Evolutionary conservation across 2,113 vertebrate genomes (phyloP), one percentile per base, ranked within the genome.

Genomic region (Pandion haliaetus): DNA sequence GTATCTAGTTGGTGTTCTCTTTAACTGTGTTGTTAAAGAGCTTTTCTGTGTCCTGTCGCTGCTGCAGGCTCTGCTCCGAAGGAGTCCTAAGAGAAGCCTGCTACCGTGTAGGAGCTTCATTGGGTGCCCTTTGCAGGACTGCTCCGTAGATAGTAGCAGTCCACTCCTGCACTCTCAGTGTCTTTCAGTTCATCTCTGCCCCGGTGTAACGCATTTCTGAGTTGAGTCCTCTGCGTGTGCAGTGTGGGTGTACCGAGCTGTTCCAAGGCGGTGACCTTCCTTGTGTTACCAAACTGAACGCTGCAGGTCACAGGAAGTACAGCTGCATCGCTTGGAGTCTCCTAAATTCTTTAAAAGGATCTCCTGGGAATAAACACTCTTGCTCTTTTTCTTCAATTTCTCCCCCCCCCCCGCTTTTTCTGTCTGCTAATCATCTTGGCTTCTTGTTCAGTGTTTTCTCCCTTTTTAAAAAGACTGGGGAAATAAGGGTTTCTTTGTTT

Each of bases 301-400:
- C 70, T 57, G 45, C 77, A 63, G 85, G 87, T 92, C 80, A 90
- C 28, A 71, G 92, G 91, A 94, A 96, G 80, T 67, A 47, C 73
- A 97, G 38, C 91, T 89, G 36, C 45, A 36, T 71, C 0, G 17
- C 85, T 58, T 72, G 74, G 74, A 94, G 23, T 77, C 92, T 94
- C 84, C 54, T 34, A 29, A 71, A 15, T 82, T 50, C 50, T 78
- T 80, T 86, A 29, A 54, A 89, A 94, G 73, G 44, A 82, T 55
- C 84, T 85, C 82, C 73, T 95, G 90, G 86, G 79, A 95, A 93
- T 92, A 85, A 76, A 71, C 28, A 73, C 78, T 86, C 55, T 54
- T 70, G 32, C 81, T 90, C 63, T 80, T 86, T 78, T 79, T 94
- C 42, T 49, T 95, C 10, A 5, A 2, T 8, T 13, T 31, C 54